These are phyloP conservation scores for Aphaenogaster floridana DNA, from an alignment of 1,140 invertebrate species.

Conservation along the genomic window DNA sequence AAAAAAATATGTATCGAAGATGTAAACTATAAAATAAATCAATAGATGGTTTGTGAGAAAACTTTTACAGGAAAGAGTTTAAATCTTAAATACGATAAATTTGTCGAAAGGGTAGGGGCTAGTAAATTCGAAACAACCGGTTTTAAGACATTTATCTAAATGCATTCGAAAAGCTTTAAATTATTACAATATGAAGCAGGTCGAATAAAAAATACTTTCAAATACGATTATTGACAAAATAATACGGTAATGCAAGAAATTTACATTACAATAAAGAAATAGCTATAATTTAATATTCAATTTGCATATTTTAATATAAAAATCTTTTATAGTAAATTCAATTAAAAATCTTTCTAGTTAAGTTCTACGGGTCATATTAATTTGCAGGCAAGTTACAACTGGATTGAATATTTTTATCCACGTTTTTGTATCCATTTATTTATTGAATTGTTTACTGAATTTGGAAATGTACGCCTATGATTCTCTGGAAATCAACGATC, in stretches of 20 bases:
- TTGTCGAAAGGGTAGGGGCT: not conserved
- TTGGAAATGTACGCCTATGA: not conserved
- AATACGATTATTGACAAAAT: not conserved
- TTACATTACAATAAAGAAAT: slow-evolving; percentile 1
- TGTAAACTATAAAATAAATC: slow-evolving; percentile 16
- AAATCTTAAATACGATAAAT: not conserved
- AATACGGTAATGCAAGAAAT: not conserved
- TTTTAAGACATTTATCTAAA: not conserved
- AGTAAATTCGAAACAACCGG: not conserved
- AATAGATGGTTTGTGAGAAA: not conserved
- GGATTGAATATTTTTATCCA: not conserved
- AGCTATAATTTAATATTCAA: too few relatives aligned
- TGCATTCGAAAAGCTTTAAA: not conserved
- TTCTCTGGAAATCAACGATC: not conserved
- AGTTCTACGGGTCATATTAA: not conserved
- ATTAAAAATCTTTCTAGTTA: not conserved
- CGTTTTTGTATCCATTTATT: not conserved
- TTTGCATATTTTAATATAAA: not conserved
- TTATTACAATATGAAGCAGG: not conserved
- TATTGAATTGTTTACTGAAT: not conserved
- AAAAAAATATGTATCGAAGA: not conserved
- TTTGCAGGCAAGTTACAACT: not conserved
- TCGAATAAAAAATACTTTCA: not conserved
- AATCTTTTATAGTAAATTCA: not conserved
- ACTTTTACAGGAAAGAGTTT: not conserved